Conservation (phyloP, 2,888 invertebrate genomes). For the Torymus tubicola region DNA sequence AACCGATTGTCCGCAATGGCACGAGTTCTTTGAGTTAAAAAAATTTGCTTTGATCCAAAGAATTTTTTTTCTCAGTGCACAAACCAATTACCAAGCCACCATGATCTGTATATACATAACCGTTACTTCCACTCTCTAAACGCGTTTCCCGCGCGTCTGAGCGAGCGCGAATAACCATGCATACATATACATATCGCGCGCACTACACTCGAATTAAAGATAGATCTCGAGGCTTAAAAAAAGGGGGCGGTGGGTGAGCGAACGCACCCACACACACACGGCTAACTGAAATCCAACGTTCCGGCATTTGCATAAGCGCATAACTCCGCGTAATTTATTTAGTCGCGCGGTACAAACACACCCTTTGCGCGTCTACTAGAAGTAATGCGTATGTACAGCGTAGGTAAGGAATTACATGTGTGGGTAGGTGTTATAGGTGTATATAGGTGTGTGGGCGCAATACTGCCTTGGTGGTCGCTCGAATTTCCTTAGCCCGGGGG, state of each 20-base stretch:
- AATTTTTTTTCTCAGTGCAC: conserved; percentile 19
- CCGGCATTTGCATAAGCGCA: conserved; percentile 46
- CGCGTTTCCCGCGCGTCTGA: too few species aligned
- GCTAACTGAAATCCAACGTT: conserved; percentile 13
- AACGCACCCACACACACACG: too few species aligned
- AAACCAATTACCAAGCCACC: too few species aligned
- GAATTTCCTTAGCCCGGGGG: neutral
- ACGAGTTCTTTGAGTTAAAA: too few species aligned
- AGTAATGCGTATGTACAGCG: too few species aligned
- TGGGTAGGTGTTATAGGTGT: neutral
- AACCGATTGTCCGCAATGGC: too few species aligned
- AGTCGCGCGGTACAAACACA: conserved; percentile 44
- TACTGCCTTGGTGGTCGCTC: neutral
- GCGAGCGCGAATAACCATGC: too few species aligned
- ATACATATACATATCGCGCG: too few species aligned
- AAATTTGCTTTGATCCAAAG: too few species aligned
- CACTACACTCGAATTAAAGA: conserved; percentile 23
- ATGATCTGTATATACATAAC: too few species aligned
- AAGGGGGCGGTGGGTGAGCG: neutral
- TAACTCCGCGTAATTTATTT: conserved; percentile 49
- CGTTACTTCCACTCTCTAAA: too few species aligned
- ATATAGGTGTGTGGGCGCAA: neutral
- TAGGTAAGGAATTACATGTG: too few species aligned
- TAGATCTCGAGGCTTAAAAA: conserved; percentile 14
- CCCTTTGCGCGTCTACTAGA: neutral